These are phyloP conservation scores for Sandelia bainsii DNA, from an alignment of 2,797 vertebrate genomes.

Conservation along the genomic window DNA sequence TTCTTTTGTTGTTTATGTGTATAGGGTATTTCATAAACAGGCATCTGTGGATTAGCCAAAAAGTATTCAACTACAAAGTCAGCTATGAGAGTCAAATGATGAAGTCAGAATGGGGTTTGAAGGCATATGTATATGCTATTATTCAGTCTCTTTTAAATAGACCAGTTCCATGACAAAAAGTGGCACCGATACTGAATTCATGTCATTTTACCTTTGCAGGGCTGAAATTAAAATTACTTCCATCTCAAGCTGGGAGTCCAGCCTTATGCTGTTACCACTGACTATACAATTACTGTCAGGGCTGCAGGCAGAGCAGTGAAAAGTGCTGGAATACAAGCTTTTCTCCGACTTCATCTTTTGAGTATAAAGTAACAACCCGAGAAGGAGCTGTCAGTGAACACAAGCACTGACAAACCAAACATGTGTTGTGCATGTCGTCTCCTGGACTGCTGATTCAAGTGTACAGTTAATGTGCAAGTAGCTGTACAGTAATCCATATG, in stretches of 20 bases:
- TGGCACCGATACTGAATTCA: conserved; percentile 3
- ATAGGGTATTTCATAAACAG: neutral
- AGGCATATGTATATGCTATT: neutral
- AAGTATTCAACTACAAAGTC: neutral
- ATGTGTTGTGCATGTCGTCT: conserved; percentile 25
- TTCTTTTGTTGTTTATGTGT: neutral
- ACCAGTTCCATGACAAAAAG: conserved; percentile 17
- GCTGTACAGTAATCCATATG: neutral
- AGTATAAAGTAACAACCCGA: conserved; percentile 15
- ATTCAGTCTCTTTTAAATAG: conserved; percentile 4
- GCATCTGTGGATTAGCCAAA: neutral
- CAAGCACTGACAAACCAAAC: conserved; percentile 22
- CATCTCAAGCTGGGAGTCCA: conserved; percentile 32
- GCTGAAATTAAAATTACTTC: conserved; percentile 57
- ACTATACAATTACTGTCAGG: conserved; percentile 72
- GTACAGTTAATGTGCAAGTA: neutral
- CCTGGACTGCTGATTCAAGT: neutral
- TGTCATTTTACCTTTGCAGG: conserved; percentile 28
- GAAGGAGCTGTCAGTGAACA: conserved; percentile 39
- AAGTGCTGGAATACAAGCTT: conserved; percentile 42
- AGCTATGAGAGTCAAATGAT: conserved; percentile 13
- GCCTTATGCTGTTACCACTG: conserved; percentile 41
- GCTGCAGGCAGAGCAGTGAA: conserved; percentile 34
- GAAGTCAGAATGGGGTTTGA: neutral
- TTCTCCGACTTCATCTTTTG: conserved; percentile 17